Base-by-base conservation (phyloP, 2,888 invertebrate genomes). In the Melinaea menophilus region DNA sequence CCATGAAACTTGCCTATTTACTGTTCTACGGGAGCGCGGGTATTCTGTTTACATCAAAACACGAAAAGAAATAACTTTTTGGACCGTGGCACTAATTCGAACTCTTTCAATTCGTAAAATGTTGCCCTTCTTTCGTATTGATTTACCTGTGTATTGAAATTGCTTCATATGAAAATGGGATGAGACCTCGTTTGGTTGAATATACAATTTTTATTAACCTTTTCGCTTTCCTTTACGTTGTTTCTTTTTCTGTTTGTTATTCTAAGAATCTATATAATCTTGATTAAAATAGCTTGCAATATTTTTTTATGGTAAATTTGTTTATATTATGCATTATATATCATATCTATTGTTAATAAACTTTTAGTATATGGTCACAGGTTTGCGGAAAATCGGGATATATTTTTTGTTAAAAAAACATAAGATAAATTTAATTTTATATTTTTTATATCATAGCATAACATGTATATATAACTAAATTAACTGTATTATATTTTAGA, bases 1-100 rank as follows among this genome's bases (percentile, higher is more conserved):
- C 81, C 82, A 89, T 89, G 88, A 89, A 88, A 88, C 84, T 87
- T 90, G 88, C 85, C 89, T 85, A 86, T 79, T 75, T 76, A 76
- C 76, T 74, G 79, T 84, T 88, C 85, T 85, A 72, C 73, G 84
- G 82, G 88, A 82, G 70, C 77, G 79, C 80, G 81, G 78, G 79
- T 79, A 79, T 80, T 81, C 84, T 81, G 82, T 84, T 84, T 83
- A 82, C 83, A 83, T 85, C 80, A 81, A 79, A 85, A 88, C 86
- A 82, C n/a, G 85, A 74, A 85, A 86, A 88, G 85, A 85, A 86
- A 87, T 86, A 89, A 87, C 84, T 88, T 88, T 81, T 63, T 71
- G 41, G 73, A 73, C 79, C 79, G 80, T 82, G 80, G 79, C 78
- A 83, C 81, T 80, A 83, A 81, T 85, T 87, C 83, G 80, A 75